Conservation (phyloP, 2,113 vertebrate genomes). For the Spilogale gracilis region DNA sequence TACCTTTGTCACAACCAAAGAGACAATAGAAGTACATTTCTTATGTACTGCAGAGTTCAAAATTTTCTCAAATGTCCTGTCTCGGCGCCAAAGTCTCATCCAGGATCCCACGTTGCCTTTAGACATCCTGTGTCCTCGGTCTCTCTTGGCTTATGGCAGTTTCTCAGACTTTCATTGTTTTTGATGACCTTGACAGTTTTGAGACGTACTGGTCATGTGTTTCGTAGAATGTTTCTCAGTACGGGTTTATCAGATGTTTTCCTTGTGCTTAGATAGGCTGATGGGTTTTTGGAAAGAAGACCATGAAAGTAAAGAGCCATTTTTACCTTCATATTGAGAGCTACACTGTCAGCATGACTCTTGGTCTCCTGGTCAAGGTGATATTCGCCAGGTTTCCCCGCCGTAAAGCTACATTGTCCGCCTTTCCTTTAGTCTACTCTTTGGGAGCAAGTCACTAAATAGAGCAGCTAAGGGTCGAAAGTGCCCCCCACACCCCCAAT, state of each 20-base stretch:
- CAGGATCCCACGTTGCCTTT: background rate
- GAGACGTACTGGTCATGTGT: background rate
- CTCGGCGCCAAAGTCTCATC: background rate
- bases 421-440: background rate
- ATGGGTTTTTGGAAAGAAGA: background rate
- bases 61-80: background rate
- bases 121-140: background rate
- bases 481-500: background rate
- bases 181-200: background rate
- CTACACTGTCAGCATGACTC: background rate
- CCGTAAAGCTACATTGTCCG: background rate
- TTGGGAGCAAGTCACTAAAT: background rate
- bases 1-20: background rate
- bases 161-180: background rate
- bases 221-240: background rate
- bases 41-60: background rate
- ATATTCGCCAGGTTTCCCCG: background rate
- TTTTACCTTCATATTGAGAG: background rate
- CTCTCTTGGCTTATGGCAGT: too few relatives aligned
- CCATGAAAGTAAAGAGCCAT: background rate
- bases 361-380: background rate
- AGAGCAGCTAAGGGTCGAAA: background rate
- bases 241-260: background rate
- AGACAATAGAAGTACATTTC: fast-evolving
- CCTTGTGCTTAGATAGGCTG: background rate